These are phyloP conservation scores for Ictalurus punctatus DNA, from an alignment of 2,113 vertebrate species.

Conservation along the genomic window DNA sequence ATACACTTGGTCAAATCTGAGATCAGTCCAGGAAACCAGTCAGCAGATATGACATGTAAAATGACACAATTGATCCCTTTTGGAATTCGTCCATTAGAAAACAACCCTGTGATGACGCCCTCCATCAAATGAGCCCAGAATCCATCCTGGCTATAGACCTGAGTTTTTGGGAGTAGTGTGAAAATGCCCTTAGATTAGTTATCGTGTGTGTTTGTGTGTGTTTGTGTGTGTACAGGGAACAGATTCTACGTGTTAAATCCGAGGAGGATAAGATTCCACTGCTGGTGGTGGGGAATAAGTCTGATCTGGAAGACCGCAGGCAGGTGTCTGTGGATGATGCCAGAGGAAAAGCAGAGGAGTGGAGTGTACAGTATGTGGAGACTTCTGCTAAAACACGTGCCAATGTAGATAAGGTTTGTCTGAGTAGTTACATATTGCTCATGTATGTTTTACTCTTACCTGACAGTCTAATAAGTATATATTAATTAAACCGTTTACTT, in stretches of 20 bases:
- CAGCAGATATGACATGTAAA: neutral
- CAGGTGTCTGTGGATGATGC: constrained; percentile 53
- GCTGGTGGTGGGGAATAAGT: constrained; percentile 56
- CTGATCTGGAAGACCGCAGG: constrained; percentile 54
- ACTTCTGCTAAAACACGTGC: constrained; percentile 77
- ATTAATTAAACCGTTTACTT: constrained; percentile 1
- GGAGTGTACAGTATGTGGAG: constrained; percentile 75
- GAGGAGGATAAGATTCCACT: constrained; percentile 56
- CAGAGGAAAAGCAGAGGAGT: constrained; percentile 56
- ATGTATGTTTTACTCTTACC: neutral
- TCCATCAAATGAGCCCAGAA: neutral
- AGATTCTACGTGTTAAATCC: constrained; percentile 54
- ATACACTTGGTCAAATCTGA: neutral
- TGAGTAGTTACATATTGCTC: neutral
- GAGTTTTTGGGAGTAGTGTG: neutral
- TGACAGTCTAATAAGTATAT: neutral
- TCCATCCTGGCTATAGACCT: neutral
- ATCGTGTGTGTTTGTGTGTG: constrained; percentile 1
- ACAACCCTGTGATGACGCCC: neutral
- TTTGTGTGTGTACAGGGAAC: constrained; percentile 41
- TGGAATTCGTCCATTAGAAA: neutral
- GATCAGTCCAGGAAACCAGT: neutral
- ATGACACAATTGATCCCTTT: neutral
- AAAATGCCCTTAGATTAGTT: neutral
- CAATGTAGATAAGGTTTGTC: constrained; percentile 74